Percentiles rank a stretch among this genome's conserved stretches.
phyloP scores from a whole-genome alignment of 2,113 vertebrate genomes.

The Hippocampus zosterae region DNA sequence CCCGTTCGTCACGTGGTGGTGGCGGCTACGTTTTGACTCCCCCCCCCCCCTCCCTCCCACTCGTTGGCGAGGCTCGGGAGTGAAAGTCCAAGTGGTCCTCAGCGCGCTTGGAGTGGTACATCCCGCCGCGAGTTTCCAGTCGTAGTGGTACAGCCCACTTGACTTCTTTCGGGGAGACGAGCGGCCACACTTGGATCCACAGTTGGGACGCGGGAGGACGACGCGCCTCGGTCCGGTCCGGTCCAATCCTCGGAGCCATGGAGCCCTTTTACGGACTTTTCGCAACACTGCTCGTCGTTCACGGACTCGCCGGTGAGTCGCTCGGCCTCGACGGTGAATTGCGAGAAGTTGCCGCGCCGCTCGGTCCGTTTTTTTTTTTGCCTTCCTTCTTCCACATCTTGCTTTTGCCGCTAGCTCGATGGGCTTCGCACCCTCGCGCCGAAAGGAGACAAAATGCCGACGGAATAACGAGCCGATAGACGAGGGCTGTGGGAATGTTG shows the following conservation, averaged over 20 bases:
- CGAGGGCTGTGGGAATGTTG: background rate
- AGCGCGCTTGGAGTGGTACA: no score
- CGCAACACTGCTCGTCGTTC: constrained; percentile 47
- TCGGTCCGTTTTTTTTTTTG: background rate
- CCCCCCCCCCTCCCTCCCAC: no score
- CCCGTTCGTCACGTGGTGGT: no score
- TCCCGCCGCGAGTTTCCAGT: no score
- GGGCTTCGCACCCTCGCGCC: background rate
- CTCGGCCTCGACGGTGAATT: background rate
- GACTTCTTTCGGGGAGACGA: background rate
- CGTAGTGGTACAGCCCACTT: background rate
- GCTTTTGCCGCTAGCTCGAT: background rate
- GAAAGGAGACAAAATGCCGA: background rate
- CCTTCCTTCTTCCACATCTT: background rate
- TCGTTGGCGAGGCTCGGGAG: no score
- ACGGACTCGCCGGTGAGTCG: constrained; percentile 64
- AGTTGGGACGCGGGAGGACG: background rate
- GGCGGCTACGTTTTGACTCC: no score
- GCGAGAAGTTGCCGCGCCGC: background rate
- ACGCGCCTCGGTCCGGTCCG: no score
- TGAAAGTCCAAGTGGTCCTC: no score
- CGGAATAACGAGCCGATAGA: background rate
- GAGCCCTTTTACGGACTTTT: constrained; percentile 48
- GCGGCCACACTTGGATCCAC: background rate
- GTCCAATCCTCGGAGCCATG: constrained; percentile 50